Percentiles rank a stretch among this genome's conserved stretches.
These are phyloP conservation scores for Bedellia somnulentella DNA, from an alignment of 2,888 invertebrate species.

Conservation along the genomic window DNA sequence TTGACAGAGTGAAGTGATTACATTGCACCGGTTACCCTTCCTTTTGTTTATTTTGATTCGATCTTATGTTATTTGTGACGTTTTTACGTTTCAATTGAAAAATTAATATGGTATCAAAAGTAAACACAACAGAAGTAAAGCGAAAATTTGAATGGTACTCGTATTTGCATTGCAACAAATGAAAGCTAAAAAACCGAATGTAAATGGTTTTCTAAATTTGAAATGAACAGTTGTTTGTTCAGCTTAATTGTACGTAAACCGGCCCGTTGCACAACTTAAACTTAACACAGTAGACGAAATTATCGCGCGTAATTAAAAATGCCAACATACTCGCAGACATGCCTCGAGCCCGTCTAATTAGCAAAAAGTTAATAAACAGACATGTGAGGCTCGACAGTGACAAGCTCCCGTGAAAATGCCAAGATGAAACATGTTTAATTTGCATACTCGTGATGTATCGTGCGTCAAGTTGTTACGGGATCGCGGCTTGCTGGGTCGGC, in stretches of 20 bases:
- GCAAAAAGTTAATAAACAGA: conserved; percentile 59
- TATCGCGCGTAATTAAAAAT: conserved; percentile 56
- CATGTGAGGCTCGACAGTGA: conserved; percentile 50
- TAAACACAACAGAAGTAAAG: conserved; percentile 10
- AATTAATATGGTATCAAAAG: conserved; percentile 5
- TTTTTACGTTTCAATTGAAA: conserved; percentile 16
- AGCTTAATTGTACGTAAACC: conserved; percentile 20
- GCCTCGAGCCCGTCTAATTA: conserved; percentile 50
- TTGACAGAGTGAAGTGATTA: conserved; percentile 58
- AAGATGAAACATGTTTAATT: conserved; percentile 59
- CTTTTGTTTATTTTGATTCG: conserved; percentile 53
- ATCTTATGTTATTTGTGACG: conserved; percentile 53
- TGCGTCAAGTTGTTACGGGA: conserved; percentile 20
- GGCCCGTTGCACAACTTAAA: conserved; percentile 18
- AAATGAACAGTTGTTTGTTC: conserved; percentile 19
- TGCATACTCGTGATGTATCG: conserved; percentile 19
- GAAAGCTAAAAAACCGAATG: no score
- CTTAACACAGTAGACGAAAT: conserved; percentile 25
- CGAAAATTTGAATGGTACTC: no score
- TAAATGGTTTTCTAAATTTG: no score
- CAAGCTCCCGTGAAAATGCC: conserved; percentile 53
- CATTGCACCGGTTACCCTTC: conserved; percentile 37
- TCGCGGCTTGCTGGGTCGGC: no score
- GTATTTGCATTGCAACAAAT: no score
- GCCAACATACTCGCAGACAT: conserved; percentile 51